Conservation (phyloP, 2,113 vertebrate species). For the Malurus cyaneus region DNA sequence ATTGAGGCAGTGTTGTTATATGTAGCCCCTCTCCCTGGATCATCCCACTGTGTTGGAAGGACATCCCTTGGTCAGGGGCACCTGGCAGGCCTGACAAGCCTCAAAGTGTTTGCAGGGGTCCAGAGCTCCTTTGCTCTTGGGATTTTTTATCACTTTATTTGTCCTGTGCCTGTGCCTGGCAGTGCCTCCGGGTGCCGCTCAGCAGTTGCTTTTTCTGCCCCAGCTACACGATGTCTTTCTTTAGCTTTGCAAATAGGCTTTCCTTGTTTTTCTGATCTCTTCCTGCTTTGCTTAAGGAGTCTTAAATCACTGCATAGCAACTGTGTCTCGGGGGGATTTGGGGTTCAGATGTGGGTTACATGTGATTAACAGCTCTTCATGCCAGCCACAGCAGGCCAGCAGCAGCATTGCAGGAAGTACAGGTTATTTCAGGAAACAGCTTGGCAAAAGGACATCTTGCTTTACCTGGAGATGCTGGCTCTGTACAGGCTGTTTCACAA, state of each 20-base stretch:
- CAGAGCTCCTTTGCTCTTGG: background rate
- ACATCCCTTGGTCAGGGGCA: background rate
- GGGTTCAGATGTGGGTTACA: background rate
- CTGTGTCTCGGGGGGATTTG: accelerated
- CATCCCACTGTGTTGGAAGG: no score
- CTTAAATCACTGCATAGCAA: background rate
- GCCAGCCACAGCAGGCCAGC: background rate
- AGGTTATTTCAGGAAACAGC: background rate
- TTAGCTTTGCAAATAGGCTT: background rate
- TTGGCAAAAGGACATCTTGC: background rate
- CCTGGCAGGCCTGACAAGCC: background rate
- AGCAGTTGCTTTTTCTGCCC: background rate
- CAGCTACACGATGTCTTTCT: background rate
- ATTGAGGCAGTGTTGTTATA: accelerated
- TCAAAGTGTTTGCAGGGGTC: background rate
- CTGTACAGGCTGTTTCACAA: background rate
- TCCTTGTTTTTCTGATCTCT: background rate
- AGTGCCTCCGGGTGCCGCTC: background rate
- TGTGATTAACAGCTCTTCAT: background rate
- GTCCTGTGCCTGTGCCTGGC: background rate
- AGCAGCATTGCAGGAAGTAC: background rate
- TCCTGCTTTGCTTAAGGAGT: background rate
- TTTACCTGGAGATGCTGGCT: accelerated
- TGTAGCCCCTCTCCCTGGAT: background rate
- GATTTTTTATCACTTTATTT: background rate